phyloP scores from a whole-genome alignment of 2,797 vertebrate species.

The Pteronotus mesoamericanus region DNA sequence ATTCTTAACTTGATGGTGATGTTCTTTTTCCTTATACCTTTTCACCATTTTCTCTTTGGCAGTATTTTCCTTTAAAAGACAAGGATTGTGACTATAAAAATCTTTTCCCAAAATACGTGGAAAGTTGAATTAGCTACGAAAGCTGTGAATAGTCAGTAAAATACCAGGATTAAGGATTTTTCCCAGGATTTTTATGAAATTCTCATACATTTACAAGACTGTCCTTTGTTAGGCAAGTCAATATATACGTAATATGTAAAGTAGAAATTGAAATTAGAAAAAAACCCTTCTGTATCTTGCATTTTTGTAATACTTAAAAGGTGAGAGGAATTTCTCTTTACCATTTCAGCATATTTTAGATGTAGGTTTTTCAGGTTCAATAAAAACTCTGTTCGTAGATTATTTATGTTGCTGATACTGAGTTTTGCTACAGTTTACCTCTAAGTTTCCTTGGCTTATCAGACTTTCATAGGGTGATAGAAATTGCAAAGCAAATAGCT shows the following conservation, averaged over 20 bases:
- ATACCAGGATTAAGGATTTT: not conserved
- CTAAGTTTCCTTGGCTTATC: not conserved
- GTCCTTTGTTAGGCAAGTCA: not conserved
- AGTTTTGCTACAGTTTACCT: not conserved
- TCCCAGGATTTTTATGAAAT: not conserved
- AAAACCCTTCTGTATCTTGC: not conserved
- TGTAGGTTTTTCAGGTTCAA: not conserved
- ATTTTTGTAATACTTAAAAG: not conserved
- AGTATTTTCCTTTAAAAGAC: constrained; percentile 35
- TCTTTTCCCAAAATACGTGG: not conserved
- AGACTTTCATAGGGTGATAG: not conserved
- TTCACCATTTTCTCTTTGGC: constrained; percentile 14
- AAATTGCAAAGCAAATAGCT: not conserved
- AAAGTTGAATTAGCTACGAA: not conserved
- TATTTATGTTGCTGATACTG: not conserved
- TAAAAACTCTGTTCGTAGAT: not conserved
- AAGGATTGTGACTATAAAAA: not conserved
- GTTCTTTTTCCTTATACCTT: not conserved
- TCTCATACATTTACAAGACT: not conserved
- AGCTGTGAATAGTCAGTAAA: not conserved
- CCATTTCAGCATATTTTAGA: not conserved
- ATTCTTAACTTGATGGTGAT: not conserved
- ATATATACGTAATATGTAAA: not conserved
- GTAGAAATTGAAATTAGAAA: constrained; percentile 2
- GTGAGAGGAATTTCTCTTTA: not conserved